Evolutionary conservation across 2,888 invertebrate species (phyloP), one percentile per base, ranked within the genome.

Genomic region (Timandra comae): DNA sequence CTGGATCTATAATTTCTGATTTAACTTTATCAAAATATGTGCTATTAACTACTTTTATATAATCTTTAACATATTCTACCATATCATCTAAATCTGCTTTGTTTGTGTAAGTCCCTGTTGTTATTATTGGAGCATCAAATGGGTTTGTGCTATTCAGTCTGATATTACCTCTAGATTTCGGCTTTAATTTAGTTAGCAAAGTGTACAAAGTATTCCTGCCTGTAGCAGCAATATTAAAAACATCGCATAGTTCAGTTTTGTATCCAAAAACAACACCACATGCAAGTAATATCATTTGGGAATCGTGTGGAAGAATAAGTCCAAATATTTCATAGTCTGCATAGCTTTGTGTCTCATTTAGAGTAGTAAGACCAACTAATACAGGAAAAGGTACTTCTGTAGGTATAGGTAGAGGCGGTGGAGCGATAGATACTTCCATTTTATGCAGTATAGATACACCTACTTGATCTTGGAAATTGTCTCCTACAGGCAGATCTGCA

Each of bases 21-120:
- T 67, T 56, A 1, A 74, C 54, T 1, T 63, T 49, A 21, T 54
- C 54, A 19, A 89, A 82, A 1, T 80, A 52, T 1, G 51, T 29
- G 0, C 88, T 87, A 2, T 74, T 44, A 0, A 64, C 45, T 7
- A 89, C 40, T 24, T 52, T 47, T 6, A 66, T 40, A 3, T 55
- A 55, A 8, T 69, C 56, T 35, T 63, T 53, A 0, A 87, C 52
- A 0, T 69, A 82, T 11, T 66, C 52, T 1, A 69, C 46, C 22
- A 86, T 46, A 1, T 69, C 69, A 2, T 76, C 56, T 0, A 86
- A 42, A 50, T 91, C 91, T 11, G 74, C 57, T 6, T 73, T 61
- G 2, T 88, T 73, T 0, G 68, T 58, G 10, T 90, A 73, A 51
- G 89, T 90, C 34, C 89, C 88, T 0, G 89, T 73, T 33, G 86